Percentiles rank a stretch among this genome's conserved stretches.
These are phyloP conservation scores for Phaethon lepturus DNA, from an alignment of 2,113 vertebrate genomes.

Conservation along the genomic window DNA sequence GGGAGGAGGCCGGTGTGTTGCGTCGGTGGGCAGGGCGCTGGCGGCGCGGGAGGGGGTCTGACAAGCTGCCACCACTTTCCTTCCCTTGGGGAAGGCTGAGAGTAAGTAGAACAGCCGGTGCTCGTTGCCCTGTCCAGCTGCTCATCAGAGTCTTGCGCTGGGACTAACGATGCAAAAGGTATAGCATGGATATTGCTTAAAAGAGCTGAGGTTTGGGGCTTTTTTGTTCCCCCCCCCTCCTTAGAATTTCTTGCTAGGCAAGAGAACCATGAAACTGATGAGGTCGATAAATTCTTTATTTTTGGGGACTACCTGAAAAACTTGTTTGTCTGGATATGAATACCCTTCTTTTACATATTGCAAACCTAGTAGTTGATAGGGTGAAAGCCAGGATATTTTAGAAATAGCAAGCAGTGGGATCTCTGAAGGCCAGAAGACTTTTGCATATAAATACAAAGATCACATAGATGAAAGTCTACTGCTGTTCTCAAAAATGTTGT, in stretches of 20 bases:
- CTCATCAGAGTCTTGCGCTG: fast-evolving
- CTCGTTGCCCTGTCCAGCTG: neutral
- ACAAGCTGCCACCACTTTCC: neutral
- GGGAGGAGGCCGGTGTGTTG: neutral
- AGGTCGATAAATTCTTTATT: neutral
- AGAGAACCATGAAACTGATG: neutral
- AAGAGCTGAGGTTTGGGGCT: neutral
- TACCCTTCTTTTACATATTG: neutral
- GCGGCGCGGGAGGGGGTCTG: neutral
- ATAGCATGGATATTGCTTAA: neutral
- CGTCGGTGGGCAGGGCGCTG: neutral
- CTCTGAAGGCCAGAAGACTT: neutral
- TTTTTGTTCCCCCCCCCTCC: neutral
- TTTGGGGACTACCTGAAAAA: neutral
- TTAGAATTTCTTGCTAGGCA: neutral
- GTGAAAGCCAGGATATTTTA: neutral
- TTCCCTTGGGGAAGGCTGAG: neutral
- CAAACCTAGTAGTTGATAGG: neutral
- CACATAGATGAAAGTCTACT: neutral
- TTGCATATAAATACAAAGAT: neutral
- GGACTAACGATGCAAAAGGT: neutral
- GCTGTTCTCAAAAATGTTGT: neutral
- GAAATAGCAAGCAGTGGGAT: neutral
- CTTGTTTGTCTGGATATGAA: neutral
- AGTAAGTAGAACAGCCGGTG: neutral